Base-by-base conservation (phyloP, 1,140 invertebrate genomes). In the Danaus plexippus region DNA sequence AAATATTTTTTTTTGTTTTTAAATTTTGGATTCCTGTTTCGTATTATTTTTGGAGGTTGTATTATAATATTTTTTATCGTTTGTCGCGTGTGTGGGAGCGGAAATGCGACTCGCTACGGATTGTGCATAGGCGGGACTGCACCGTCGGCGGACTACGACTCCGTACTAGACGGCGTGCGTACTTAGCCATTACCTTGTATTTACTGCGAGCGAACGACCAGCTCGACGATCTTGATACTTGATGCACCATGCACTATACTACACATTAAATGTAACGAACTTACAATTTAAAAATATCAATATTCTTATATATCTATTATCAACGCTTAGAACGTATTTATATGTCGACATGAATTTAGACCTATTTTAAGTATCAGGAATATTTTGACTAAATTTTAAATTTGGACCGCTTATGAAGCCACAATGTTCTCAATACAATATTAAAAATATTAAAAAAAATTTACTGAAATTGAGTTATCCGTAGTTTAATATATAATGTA, bases 161-260 rank as follows among this genome's bases (percentile, higher is more conserved):
- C 74, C 73, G 75, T 77, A 77, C 84, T 84, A 85, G 75, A 71
- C 77, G 66, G 81, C 81, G 79, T 80, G 81, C 84, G 81, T 87
- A 87, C 84, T 87, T 87, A 87, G 76, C 83, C 80, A 87, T 87
- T 87, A 85, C 84, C 84, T 87, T 84, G 84, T 85, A 85, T 87
- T 84, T 87, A 84, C 81, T 87, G 81, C 77, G 73, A 70, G 63
- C 72, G 67, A 73, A 50, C 59, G 59, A 22, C 48, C 61, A 64
- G 63, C 59, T 52, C 54, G 42, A 52, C 66, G 40, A 9, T 76
- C 76, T 84, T 85, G 81, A 77, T 84, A 77, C 75, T 83, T 64
- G 66, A 48, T 51, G 59, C 61, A 66, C 43, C 45, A 8, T 32
- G 22, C 22, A 32, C 22, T 32, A 5, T 32, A 32, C 22, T 43